Percentiles rank a stretch among this genome's conserved stretches.
These are phyloP conservation scores for Eucera pruinosa DNA, from an alignment of 2,888 invertebrate genomes.

Conservation along the genomic window DNA sequence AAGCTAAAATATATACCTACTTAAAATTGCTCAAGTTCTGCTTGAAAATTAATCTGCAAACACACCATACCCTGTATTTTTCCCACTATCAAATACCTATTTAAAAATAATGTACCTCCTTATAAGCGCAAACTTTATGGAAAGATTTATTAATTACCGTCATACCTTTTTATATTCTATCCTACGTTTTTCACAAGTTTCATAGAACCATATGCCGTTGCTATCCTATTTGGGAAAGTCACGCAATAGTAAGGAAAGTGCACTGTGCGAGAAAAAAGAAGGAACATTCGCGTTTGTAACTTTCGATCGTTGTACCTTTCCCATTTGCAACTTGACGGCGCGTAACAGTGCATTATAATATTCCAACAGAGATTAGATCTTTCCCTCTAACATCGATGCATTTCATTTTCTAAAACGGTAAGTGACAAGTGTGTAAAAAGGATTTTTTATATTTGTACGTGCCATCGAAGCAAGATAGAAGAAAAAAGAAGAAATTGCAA, in stretches of 20 bases:
- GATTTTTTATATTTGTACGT: background rate
- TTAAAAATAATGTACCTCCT: too few species aligned
- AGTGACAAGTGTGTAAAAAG: background rate
- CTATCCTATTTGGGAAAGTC: background rate
- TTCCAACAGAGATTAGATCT: background rate
- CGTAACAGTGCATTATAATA: conserved; percentile 1
- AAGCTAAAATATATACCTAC: background rate
- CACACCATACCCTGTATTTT: background rate
- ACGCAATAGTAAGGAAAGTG: conserved; percentile 30
- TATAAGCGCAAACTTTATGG: background rate
- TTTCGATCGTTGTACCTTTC: conserved; percentile 54
- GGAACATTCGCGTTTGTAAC: conserved; percentile 8
- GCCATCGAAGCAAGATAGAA: background rate
- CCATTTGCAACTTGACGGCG: conserved; percentile 37
- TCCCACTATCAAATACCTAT: too few species aligned
- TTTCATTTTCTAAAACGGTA: background rate
- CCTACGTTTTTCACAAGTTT: too few species aligned
- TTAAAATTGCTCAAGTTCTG: background rate
- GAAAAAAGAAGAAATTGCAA: background rate
- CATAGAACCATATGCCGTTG: background rate
- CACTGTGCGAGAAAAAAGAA: conserved; percentile 17
- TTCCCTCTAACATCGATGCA: too few species aligned
- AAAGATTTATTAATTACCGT: background rate
- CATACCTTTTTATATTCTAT: background rate
- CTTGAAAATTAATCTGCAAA: background rate